Base-by-base conservation (phyloP, 2,888 invertebrate genomes). In the Ophion slaviceki region DNA sequence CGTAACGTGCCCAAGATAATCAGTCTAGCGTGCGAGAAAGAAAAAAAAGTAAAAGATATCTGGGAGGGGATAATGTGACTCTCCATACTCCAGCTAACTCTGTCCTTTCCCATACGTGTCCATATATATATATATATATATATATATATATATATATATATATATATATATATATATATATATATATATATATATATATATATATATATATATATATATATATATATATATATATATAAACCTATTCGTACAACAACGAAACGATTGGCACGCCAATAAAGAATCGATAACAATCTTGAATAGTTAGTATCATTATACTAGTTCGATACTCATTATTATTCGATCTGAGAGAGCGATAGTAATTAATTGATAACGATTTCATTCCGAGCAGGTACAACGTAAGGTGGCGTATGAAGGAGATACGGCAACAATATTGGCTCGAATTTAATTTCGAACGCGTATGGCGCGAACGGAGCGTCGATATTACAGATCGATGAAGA, bases 1-100 rank as follows among this genome's bases (percentile, higher is more conserved):
- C 83, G 86, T 85, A 86, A 78, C 84, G 82, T 82, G 86, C 87
- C 86, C 87, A 85, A 88, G 87, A 88, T 88, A 88, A 88, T 87
- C 87, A 87, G 83, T 83, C 86, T 88, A 87, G 87, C 86, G 86
- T 86, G 87, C 80, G 71, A 84, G 80, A 85, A 80, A 80, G 66
- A 82, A 75, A 80, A 81, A 28, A 64, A 78, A 66, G 24, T 57
- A 80, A 53, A 79, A 64, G 70, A 64, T 36, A 36, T 14, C 10
- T 36, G 4, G 28, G 20, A 62, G 76, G 64, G 68, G 62, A 45
- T 81, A 81, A 84, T 78, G 53, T 17, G 71, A 61, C 40, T 80
- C 47, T 61, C 40, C 28, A 68, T 66, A 59, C 71, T 24, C 11
- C 6, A 53, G 66, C 3, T 20, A 66, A 59, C 67, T 64, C 67